Evolutionary conservation across 2,888 invertebrate species (phyloP).

Genomic region (Lepidocyrtinus sp.): DNA sequence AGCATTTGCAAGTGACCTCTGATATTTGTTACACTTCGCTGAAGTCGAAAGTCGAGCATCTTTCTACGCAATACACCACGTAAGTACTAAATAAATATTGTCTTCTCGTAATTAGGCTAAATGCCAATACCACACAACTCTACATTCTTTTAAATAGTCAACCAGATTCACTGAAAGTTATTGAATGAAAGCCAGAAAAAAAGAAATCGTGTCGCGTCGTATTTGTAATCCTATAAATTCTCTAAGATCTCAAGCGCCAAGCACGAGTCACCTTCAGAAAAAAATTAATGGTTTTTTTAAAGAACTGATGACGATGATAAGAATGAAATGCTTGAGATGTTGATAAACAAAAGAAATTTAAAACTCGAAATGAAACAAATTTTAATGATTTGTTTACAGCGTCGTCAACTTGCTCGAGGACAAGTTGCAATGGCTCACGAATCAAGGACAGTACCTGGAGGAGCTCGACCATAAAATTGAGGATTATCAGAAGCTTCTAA

Average conservation of each 20-base stretch:
- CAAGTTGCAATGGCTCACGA: conserved; percentile 82
- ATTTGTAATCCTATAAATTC: no score
- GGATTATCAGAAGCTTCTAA: conserved; percentile 80
- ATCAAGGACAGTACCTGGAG: conserved; percentile 84
- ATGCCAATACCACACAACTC: conserved; percentile 15
- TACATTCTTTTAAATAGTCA: conserved; percentile 35
- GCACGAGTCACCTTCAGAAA: background rate
- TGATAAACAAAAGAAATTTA: no score
- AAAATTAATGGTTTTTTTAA: background rate
- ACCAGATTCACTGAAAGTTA: conserved; percentile 6
- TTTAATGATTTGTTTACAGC: no score
- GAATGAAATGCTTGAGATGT: no score
- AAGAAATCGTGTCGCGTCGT: conserved; percentile 1
- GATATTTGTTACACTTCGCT: conserved; percentile 75
- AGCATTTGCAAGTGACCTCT: conserved; percentile 65
- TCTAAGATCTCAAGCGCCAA: no score
- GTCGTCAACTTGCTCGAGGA: conserved; percentile 85
- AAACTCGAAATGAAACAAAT: no score
- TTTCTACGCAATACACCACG: conserved; percentile 81
- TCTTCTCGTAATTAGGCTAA: background rate
- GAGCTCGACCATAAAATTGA: conserved; percentile 81
- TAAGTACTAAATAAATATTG: conserved; percentile 72
- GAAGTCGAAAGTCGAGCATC: conserved; percentile 80
- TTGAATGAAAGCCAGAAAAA: conserved; percentile 48
- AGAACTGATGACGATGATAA: no score